Base-by-base conservation (phyloP, 64 coral and sea anemone genomes). In the Trachythela sp. region DNA sequence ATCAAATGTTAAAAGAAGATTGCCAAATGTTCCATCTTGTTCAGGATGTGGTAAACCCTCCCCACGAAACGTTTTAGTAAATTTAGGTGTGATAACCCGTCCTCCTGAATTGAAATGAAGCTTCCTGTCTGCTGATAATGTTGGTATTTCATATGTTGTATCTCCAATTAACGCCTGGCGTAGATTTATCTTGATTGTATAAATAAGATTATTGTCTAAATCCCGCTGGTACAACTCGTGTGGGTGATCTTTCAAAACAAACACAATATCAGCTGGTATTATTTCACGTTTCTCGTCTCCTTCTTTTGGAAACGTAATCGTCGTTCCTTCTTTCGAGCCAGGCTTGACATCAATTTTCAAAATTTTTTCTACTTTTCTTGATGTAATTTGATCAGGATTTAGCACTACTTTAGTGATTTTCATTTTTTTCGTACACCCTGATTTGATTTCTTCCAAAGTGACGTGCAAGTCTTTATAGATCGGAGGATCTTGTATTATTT, bases 371-470 rank as follows among this genome's bases (percentile, higher is more conserved):
- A 80, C 75, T 80, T 80, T 80, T 39, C 32, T 80, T 34, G 75
- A 29, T 34, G 75, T 80, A 15, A 35, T 10, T 35, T 37, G 75
- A 80, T 80, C 75, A 1, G 30, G 75, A 9, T 80, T 36, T 35
- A 80, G 38, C 26, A 80, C 75, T 36, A 17, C 8, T 39, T 80
- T 80, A 34, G 75, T 80, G 34, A 80, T 80, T 80, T 80, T 80
- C 75, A 80, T 80, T 80, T 80, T 80, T 30, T 80, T 80, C 6
- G 75, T 80, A 39, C 75, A 80, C 13, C 75, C 75, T 37, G 75
- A 34, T 13, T 37, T 80, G 34, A 80, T 39, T 80, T 80, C 75
- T 39, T 80, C 75, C 31, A 80, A 80, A 80, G 33, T 80, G 20
- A 80, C 31, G 15, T 80, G 8, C 15, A 80, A 18, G 38, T 80